A percentile compares a stretch with the other conserved stretches of the same genome.
Conservation (phyloP, 2,888 invertebrate species). For the Syrista parreyssii region DNA sequence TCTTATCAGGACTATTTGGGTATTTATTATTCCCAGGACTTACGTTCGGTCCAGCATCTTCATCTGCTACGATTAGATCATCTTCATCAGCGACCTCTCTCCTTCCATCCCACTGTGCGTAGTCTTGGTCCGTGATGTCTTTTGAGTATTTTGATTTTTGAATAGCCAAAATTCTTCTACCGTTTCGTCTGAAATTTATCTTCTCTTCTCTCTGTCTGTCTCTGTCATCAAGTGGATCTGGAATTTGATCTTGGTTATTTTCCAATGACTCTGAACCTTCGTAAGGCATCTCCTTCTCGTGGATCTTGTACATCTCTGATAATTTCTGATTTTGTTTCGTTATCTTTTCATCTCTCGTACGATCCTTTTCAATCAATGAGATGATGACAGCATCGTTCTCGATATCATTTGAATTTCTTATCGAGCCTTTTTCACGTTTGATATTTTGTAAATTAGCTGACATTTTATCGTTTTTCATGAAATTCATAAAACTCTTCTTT, state of each 20-base stretch:
- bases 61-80: constrained; percentile 7
- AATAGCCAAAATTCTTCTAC: not conserved
- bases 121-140: not conserved
- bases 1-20: not conserved
- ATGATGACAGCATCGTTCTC: not conserved
- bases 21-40: constrained; percentile 6
- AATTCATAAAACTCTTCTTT: not conserved
- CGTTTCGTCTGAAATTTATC: not conserved
- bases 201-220: not conserved
- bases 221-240: no score
- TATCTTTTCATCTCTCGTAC: not conserved
- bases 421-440: not conserved
- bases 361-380: not conserved
- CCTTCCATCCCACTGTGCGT: not conserved
- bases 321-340: not conserved
- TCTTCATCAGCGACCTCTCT: constrained; percentile 14
- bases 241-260: not conserved
- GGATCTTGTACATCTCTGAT: not conserved
- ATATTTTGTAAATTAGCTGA: not conserved
- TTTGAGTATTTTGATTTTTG: not conserved
- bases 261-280: not conserved
- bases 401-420: not conserved
- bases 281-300: not conserved
- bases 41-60: constrained; percentile 12
- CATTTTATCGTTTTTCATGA: not conserved